Conservation (phyloP, 2,797 vertebrate genomes). For the Anguilla anguilla region DNA sequence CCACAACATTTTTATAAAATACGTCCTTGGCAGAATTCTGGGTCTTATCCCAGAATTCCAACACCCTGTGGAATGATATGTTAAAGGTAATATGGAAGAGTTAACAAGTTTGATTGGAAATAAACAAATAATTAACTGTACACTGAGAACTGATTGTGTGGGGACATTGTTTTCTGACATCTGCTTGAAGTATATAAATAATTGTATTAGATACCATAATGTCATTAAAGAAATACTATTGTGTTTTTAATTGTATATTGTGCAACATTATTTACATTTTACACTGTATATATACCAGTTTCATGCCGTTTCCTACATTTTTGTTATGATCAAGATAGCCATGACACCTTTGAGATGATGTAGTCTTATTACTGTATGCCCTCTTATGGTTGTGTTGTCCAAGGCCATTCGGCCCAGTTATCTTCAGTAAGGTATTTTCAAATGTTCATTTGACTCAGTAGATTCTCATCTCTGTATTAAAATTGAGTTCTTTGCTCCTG, state of each 20-base stretch:
- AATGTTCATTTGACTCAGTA: background rate
- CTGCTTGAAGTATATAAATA: background rate
- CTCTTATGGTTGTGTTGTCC: background rate
- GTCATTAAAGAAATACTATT: background rate
- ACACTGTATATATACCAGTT: background rate
- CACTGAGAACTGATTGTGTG: background rate
- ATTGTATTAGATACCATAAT: background rate
- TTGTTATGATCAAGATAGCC: background rate
- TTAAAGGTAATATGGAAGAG: slow-evolving; percentile 60
- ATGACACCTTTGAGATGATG: background rate
- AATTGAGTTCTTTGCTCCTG: background rate
- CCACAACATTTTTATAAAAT: background rate
- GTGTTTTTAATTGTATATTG: background rate
- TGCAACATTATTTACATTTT: background rate
- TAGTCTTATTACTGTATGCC: slow-evolving; percentile 3
- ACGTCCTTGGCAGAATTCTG: background rate
- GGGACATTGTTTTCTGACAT: background rate
- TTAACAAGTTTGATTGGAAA: slow-evolving; percentile 43
- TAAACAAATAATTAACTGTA: slow-evolving; percentile 44
- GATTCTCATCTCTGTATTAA: background rate
- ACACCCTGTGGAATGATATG: slow-evolving; percentile 67
- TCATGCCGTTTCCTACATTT: background rate
- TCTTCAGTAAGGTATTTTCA: background rate
- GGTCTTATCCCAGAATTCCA: slow-evolving; percentile 35
- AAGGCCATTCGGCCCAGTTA: background rate